Conservation (phyloP, 2,888 invertebrate genomes). For the Pollenia angustigena region DNA sequence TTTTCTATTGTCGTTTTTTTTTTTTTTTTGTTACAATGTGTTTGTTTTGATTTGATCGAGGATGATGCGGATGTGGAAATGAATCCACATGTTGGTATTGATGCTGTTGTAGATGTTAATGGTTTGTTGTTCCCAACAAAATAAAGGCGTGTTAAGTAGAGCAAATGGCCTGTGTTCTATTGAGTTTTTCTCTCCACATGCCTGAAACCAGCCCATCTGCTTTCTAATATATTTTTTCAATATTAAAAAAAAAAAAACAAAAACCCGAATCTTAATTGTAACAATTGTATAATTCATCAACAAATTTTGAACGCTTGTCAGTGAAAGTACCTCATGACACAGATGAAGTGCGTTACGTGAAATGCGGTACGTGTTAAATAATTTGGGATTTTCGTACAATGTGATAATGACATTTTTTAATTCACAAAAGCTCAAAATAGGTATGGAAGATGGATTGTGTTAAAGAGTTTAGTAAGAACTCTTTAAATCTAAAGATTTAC, state of each 20-base stretch:
- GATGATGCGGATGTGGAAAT: constrained; percentile 17
- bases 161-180: constrained; percentile 45
- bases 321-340: constrained; percentile 1
- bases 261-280: background rate
- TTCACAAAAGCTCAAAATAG: background rate
- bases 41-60: constrained; percentile 31
- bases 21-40: constrained; percentile 9
- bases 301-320: constrained; percentile 36
- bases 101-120: background rate
- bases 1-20: background rate
- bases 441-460: background rate
- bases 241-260: background rate
- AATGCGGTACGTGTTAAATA: background rate
- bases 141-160: constrained; percentile 54
- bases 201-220: background rate
- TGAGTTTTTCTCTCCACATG: background rate
- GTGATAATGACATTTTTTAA: background rate
- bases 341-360: constrained; percentile 38
- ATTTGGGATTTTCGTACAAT: background rate
- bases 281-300: constrained; percentile 32
- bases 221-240: background rate
- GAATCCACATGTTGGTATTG: background rate
- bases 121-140: constrained; percentile 38
- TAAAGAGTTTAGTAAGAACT: no score
- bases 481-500: no score